Base-by-base conservation (phyloP, 2,888 invertebrate genomes). In the Yponomeuta sedellus region DNA sequence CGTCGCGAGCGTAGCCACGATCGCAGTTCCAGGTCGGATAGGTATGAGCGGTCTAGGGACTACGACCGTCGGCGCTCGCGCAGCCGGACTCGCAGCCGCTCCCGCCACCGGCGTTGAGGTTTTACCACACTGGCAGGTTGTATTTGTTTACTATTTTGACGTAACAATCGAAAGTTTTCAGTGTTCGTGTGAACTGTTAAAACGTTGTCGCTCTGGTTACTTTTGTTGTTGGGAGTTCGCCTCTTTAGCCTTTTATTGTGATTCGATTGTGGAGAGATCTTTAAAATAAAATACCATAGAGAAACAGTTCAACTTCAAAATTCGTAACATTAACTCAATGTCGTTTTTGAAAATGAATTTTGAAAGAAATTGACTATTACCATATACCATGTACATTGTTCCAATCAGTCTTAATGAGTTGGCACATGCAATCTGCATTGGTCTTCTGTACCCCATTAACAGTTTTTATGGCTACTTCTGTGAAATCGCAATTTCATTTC, bases 11-110 rank as follows among this genome's bases (percentile, higher is more conserved):
- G 75, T 71, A 71, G 78, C 68, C 76, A 81, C 78, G 83, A 81
- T 69, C 71, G 75, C 69, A 74, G 44, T 16, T 16, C 75, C 66
- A 72, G 77, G 74, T 77, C 76, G 69, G 87, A 89, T 83, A 87
- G 85, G 88, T 87, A 89, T 88, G 88, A 86, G 78, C 86, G 89
- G 75, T 78, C 77, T 86, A 86, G 87, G 86, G 86, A 87, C 76
- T 73, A 80, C 80, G 85, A 83, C 72, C 76, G 85, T 52, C 44
- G 44, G 70, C 78, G 86, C 4, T n/a, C 52, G 66, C 81, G 86
- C 57, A 80, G 83, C 68, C 82, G 86, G 76, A 84, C 84, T 73
- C 80, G 79, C 78, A 83, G 84, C 78, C 80, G 78, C 71, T 71
- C 78, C 71, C 78, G 88, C 69, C 86, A 85, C 68, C 88, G 90